Base-by-base conservation (phyloP, 2,797 vertebrate genomes). In the Erethizon dorsatum region DNA sequence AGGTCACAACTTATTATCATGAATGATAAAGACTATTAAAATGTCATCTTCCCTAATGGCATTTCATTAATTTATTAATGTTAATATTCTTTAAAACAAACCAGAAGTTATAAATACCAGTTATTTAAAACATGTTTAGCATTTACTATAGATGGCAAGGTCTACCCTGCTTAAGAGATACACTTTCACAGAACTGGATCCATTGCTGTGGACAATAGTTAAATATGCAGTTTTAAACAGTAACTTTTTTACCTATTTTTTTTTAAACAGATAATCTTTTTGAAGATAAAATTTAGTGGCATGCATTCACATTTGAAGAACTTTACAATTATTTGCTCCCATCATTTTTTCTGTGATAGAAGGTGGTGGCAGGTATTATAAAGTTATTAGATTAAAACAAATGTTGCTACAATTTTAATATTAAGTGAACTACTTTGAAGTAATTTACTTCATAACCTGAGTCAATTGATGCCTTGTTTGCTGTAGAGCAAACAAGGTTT, bases 21-120 rank as follows among this genome's bases (percentile, higher is more conserved):
- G 33, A 91, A 83, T 83, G 47, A 79, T 75, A 88, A 59, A 79
- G 83, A 82, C 57, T 78, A 89, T 47, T 80, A 78, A 94, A 95
- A 83, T n/a, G 69, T 83, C 78, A 65, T 65, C 50, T 96, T 88
- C 41, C 15, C 71, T 82, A 86, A 77, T 24, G 41, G 18, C 26
- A 95, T 88, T 80, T 83, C 24, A 95, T 47, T 71, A 65, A 83
- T 57, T 65, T 90, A 75, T 85, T 95, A 95, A 80, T 91, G 65
- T 65, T 63, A 89, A 56, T 84, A 90, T 69, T 94, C 17, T n/a
- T 26, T 52, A 92, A 91, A 91, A 6, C 10, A 86, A 90, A 94
- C 33, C 17, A 90, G 67, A 61, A 83, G 22, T 84, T 92, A 59
- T 41, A 73, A 63, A 82, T 61, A 37, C 31, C 82, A 90, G 1